A percentile compares a stretch with the other conserved stretches of the same genome.
Conservation (phyloP, 2,113 vertebrate species). For the Oenanthe oenanthe region DNA sequence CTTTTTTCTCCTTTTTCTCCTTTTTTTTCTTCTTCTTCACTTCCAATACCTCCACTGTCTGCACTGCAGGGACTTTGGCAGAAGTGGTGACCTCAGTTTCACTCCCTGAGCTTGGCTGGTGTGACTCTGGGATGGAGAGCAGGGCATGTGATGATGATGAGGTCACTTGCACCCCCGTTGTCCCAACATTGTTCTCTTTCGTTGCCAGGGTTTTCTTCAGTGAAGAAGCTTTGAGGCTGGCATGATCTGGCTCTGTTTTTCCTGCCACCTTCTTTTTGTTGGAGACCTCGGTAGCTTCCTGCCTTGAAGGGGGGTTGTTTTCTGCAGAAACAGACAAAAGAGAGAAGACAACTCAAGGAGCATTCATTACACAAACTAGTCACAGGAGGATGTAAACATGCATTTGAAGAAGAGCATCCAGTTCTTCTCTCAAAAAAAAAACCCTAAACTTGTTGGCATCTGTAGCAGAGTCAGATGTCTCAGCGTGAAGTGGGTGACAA, state of each 20-base stretch:
- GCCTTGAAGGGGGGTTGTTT: background rate
- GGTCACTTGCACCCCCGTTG: background rate
- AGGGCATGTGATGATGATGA: background rate
- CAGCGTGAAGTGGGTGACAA: background rate
- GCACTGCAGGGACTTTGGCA: background rate
- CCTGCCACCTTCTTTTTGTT: background rate
- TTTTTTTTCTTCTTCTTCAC: conserved; percentile 59
- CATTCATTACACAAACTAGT: background rate
- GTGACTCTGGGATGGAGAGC: background rate
- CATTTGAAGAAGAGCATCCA: background rate
- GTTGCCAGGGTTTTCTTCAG: background rate
- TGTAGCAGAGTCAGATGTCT: background rate
- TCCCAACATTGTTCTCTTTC: conserved; percentile 9
- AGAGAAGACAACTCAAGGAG: background rate
- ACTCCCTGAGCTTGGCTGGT: background rate
- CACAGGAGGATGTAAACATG: background rate
- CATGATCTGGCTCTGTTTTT: background rate
- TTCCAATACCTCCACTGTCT: background rate
- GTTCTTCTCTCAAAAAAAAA: background rate
- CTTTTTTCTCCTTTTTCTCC: conserved; percentile 52
- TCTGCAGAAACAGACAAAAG: conserved; percentile 18
- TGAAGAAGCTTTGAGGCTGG: background rate
- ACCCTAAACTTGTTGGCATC: background rate
- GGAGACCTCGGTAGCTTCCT: background rate
- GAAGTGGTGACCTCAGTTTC: conserved; percentile 14